Percentiles rank a stretch among this genome's conserved stretches.
Evolutionary conservation across 2,888 invertebrate genomes (phyloP).

Genomic region (Drosophila affinis): DNA sequence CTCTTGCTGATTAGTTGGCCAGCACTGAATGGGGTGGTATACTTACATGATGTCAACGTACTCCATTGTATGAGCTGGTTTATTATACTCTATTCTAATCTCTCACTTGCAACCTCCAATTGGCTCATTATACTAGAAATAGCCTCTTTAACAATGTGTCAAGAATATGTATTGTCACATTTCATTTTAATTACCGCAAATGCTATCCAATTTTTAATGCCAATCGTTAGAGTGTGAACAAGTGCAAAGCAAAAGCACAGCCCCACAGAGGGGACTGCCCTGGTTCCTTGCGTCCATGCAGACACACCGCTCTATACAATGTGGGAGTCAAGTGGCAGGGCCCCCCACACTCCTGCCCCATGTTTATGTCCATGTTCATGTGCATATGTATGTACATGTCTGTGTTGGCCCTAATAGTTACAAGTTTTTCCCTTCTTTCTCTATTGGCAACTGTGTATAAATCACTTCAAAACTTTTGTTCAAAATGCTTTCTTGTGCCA

Average conservation of each 20-base stretch:
- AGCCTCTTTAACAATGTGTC: neutral
- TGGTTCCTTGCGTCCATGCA: conserved; percentile 39
- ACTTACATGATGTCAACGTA: neutral
- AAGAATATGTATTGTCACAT: conserved; percentile 12
- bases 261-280: conserved; percentile 24
- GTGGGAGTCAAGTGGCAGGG: conserved; percentile 60
- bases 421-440: conserved; percentile 39
- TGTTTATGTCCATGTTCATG: too few relatives aligned
- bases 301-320: conserved; percentile 51
- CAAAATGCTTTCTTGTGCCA: conserved; percentile 56
- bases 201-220: conserved; percentile 34
- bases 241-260: conserved; percentile 39
- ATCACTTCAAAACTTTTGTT: conserved; percentile 75
- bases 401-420: conserved; percentile 27
- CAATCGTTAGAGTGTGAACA: conserved; percentile 9
- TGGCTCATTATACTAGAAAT: conserved; percentile 8
- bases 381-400: conserved; percentile 2
- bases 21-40: too few relatives aligned
- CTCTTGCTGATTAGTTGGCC: too few relatives aligned
- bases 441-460: conserved; percentile 64
- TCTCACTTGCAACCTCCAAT: conserved; percentile 27
- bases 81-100: too few relatives aligned
- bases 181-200: conserved; percentile 38
- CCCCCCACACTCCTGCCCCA: conserved; percentile 9
- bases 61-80: neutral